These are phyloP conservation scores for Rhinoraja longicauda DNA, from an alignment of 2,797 vertebrate genomes.

Conservation along the genomic window DNA sequence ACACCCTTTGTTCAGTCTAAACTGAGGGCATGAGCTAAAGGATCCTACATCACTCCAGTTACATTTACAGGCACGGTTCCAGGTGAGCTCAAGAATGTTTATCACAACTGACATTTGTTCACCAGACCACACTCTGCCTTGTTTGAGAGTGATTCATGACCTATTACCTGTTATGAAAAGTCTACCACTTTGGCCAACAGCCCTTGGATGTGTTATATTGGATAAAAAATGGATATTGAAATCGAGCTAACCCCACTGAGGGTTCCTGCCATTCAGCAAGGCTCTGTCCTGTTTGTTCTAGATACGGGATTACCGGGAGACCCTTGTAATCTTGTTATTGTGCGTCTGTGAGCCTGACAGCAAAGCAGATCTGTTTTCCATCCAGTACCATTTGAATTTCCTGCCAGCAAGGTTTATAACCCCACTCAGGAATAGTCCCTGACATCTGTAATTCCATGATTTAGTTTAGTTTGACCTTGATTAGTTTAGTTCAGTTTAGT, in stretches of 20 bases:
- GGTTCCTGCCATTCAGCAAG: background rate
- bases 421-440: background rate
- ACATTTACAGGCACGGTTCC: background rate
- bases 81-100: background rate
- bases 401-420: background rate
- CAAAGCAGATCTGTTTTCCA: background rate
- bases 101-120: background rate
- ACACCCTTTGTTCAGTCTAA: background rate
- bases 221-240: background rate
- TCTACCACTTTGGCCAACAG: background rate
- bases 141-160: background rate
- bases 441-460: background rate
- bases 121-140: background rate
- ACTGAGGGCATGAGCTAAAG: background rate
- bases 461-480: too few species aligned
- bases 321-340: background rate
- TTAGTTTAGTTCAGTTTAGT: too few species aligned
- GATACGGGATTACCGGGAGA: slow-evolving; percentile 1
- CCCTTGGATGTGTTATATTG: background rate
- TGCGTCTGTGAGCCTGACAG: background rate
- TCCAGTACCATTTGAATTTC: background rate
- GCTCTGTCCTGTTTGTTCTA: background rate
- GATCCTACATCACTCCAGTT: background rate
- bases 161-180: background rate
- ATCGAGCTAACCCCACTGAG: background rate